Evolutionary conservation across 2,113 vertebrate species (phyloP), one percentile per base, ranked within the genome.

Genomic region (Eurystomus gularis): DNA sequence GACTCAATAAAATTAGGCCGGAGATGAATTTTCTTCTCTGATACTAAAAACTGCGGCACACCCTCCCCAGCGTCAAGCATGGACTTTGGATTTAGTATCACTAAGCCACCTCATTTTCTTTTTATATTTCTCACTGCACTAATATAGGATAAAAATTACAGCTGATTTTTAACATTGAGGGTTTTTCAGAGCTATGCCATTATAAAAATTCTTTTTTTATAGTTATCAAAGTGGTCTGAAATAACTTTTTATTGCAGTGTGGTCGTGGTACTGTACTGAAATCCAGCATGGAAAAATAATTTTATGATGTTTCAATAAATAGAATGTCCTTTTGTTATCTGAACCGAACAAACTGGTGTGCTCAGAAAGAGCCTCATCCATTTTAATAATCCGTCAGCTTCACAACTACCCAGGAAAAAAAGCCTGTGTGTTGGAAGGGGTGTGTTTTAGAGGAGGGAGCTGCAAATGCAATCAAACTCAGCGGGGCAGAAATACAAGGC

Each of bases 341-440:
- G 77, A 76, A 51, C 86, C 70, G 91, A 88, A 64, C 54, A 44
- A 95, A 77, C 40, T 52, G 66, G 42, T 73, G 72, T 76, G 70
- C 60, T 93, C 25, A n/a, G 65, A 68, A 78, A 91, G 61, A 86
- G 18, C 76, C 48, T 95, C 94, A 96, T 94, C 92, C 86, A 95
- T 96, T 97, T 95, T 92, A 96, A 94, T 95, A 89, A 79, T 71
- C 70, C 65, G 19, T 90, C 73, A 72, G 71, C 84, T 71, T 57
- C 52, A 61, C 77, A 72, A 28, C 70, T 92, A 25, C 29, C 79
- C 24, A 35, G 61, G 68, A 54, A 46, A 58, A 35, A 42, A 79
- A n/a, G n/a, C 33, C 35, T 70, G 46, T 13, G 2, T 65, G 70
- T 60, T 81, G 39, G 79, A 76, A 79, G 91, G 64, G 58, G 24